These are phyloP conservation scores for Probaryconus sp. DNA, from an alignment of 1,140 invertebrate species.

Conservation along the genomic window DNA sequence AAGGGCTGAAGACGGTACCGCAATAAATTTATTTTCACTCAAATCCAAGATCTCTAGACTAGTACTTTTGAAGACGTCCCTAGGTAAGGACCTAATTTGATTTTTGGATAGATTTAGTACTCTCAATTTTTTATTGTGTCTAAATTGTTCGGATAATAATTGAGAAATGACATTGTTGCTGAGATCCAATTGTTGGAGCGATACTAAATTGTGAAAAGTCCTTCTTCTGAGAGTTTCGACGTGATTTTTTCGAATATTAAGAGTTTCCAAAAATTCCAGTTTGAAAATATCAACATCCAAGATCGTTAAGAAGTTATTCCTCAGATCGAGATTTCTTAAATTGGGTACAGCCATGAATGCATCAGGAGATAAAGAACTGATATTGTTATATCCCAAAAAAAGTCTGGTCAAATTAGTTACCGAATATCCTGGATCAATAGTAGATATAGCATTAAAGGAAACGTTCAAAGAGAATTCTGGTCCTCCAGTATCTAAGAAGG, in stretches of 20 bases:
- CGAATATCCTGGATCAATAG: conserved; percentile 63
- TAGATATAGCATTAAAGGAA: conserved; percentile 73
- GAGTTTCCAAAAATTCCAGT: conserved; percentile 83
- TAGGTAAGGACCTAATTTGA: conserved; percentile 85
- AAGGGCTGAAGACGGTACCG: conserved; percentile 85
- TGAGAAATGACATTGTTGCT: conserved; percentile 87
- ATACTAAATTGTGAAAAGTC: conserved; percentile 85
- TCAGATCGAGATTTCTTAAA: conserved; percentile 83
- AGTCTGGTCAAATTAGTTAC: conserved; percentile 77
- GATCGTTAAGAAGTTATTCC: conserved; percentile 81
- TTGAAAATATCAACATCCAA: conserved; percentile 73
- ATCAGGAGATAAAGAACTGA: conserved; percentile 82
- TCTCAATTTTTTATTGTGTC: conserved; percentile 85
- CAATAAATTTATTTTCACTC: conserved; percentile 86
- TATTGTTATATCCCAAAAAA: conserved; percentile 88
- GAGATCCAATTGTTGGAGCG: conserved; percentile 88
- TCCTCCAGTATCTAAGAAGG: conserved; percentile 71
- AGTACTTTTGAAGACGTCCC: conserved; percentile 89
- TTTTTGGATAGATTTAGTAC: conserved; percentile 88
- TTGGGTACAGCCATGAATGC: conserved; percentile 83
- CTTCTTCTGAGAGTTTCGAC: conserved; percentile 85
- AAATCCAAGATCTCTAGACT: conserved; percentile 89
- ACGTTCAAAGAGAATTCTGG: conserved; percentile 73
- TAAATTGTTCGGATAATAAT: conserved; percentile 89
- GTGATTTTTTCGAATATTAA: conserved; percentile 86